Percentiles rank a stretch among this genome's conserved stretches.
Evolutionary conservation across 1,140 invertebrate genomes (phyloP).

Genomic region (Leptinotarsa undecemlineata): DNA sequence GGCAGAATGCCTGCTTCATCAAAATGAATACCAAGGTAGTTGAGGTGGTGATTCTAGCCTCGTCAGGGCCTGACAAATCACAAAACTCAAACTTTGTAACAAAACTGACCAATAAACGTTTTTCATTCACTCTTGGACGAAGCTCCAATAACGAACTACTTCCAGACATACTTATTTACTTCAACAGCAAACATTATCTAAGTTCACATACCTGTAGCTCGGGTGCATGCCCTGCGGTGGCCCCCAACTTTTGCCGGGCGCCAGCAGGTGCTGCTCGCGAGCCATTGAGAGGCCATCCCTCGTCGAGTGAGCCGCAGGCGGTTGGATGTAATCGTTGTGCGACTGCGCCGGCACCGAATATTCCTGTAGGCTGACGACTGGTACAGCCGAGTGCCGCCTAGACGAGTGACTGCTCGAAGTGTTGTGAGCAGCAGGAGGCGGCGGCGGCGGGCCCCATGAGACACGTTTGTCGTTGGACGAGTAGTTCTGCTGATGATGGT

Average conservation of each 20-base stretch:
- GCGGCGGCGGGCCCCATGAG: constrained; percentile 61
- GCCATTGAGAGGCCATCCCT: constrained; percentile 51
- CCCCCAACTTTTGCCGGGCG: constrained; percentile 54
- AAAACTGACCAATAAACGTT: no score
- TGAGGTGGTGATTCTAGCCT: no score
- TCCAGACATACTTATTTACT: no score
- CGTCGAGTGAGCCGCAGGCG: constrained; percentile 66
- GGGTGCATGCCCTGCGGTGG: constrained; percentile 64
- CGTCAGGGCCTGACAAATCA: no score
- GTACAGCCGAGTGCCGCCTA: constrained; percentile 50
- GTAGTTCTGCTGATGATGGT: constrained; percentile 33
- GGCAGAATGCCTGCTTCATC: no score
- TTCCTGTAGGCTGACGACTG: constrained; percentile 52
- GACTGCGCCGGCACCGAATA: constrained; percentile 45
- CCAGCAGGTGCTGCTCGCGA: constrained; percentile 57
- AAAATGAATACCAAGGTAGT: no score
- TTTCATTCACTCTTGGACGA: no score
- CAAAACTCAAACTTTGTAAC: no score
- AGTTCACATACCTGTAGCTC: constrained; percentile 58
- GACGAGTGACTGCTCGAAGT: constrained; percentile 52
- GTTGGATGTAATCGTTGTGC: constrained; percentile 63
- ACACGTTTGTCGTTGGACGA: constrained; percentile 59
- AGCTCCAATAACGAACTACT: no score
- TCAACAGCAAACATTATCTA: no score
- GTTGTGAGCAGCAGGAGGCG: constrained; percentile 59